Percentiles rank a stretch among this genome's conserved stretches.
These are phyloP conservation scores for Myrmophylax atrothorax DNA, from an alignment of 2,113 vertebrate genomes.

Conservation along the genomic window DNA sequence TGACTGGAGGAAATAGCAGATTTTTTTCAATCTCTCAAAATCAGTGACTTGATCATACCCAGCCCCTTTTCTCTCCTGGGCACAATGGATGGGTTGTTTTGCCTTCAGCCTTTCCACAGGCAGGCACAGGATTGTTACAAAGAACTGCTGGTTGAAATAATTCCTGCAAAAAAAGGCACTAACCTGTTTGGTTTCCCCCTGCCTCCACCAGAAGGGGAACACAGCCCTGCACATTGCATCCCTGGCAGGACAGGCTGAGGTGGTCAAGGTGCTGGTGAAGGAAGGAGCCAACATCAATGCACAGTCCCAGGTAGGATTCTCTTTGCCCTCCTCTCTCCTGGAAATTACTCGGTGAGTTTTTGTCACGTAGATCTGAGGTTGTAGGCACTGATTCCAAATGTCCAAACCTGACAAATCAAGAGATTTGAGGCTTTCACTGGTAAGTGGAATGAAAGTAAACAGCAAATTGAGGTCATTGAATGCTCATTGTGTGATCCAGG, in stretches of 20 bases:
- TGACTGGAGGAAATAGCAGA: neutral
- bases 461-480: neutral
- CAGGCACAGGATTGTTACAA: neutral
- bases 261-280: slow-evolving; percentile 92
- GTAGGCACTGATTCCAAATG: neutral
- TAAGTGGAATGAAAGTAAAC: neutral
- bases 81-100: neutral
- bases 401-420: neutral
- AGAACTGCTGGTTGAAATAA: neutral
- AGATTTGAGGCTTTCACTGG: neutral
- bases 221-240: slow-evolving; percentile 97
- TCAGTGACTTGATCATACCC: neutral
- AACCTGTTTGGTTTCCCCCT: neutral
- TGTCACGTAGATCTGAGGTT: neutral
- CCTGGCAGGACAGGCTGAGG: slow-evolving; percentile 92
- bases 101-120: neutral
- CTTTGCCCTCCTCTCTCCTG: neutral
- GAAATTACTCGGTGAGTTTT: neutral
- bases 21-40: neutral
- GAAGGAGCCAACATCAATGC: slow-evolving; percentile 94
- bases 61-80: neutral
- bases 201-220: slow-evolving; percentile 89
- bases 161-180: neutral
- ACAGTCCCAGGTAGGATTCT: slow-evolving; percentile 88
- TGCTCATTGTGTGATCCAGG: neutral